Evolutionary conservation across 2,888 invertebrate species (phyloP).

Genomic region (Linyphia triangularis): DNA sequence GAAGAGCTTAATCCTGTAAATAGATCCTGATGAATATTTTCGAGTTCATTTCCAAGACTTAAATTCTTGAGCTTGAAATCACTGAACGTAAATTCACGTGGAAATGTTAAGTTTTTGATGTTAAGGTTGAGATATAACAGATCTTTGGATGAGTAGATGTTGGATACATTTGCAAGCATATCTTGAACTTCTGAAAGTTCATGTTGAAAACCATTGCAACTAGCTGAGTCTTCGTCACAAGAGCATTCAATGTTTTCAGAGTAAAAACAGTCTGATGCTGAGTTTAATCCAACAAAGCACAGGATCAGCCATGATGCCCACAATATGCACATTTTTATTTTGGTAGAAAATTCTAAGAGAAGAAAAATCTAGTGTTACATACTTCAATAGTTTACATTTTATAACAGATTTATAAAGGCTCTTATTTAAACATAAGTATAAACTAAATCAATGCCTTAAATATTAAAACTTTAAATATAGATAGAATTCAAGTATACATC

Average conservation of each 20-base stretch:
- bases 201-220: constrained; percentile 14
- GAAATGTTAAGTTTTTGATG: constrained; percentile 12
- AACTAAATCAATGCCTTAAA: no score
- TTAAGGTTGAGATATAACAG: neutral
- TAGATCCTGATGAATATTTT: neutral
- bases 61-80: constrained; percentile 14
- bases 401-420: no score
- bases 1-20: constrained; percentile 11
- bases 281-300: neutral
- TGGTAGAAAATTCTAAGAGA: neutral
- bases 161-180: constrained; percentile 7
- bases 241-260: constrained; percentile 30
- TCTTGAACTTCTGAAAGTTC: neutral
- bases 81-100: neutral
- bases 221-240: neutral
- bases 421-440: no score
- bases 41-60: constrained; percentile 3
- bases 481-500: no score
- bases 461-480: no score
- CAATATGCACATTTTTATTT: neutral
- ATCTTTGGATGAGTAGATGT: neutral
- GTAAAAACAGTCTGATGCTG: constrained; percentile 10
- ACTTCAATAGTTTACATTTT: neutral
- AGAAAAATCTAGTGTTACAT: neutral
- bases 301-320: neutral